Percentiles rank a stretch among this genome's conserved stretches.
phyloP scores from a whole-genome alignment of 2,888 invertebrate genomes.

The Isotomurus palustris region DNA sequence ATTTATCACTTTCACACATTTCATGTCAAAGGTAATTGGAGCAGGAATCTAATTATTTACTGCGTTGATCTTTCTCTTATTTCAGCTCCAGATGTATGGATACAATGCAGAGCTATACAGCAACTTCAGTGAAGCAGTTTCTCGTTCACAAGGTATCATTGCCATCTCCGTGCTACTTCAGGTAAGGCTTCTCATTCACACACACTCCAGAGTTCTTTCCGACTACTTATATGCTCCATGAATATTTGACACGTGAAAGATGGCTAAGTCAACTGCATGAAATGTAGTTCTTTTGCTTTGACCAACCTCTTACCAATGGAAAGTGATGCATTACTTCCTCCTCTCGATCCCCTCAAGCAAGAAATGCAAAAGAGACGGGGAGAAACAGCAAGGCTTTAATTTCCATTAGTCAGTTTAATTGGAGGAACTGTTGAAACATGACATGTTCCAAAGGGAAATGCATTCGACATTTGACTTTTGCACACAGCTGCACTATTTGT shows the following conservation, averaged over 20 bases:
- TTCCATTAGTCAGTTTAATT: too few relatives aligned
- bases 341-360: too few relatives aligned
- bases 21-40: not conserved
- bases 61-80: not conserved
- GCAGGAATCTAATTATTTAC: not conserved
- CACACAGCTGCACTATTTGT: too few relatives aligned
- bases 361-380: too few relatives aligned
- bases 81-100: constrained; percentile 95
- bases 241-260: too few relatives aligned
- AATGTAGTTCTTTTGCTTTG: too few relatives aligned
- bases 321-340: too few relatives aligned
- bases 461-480: not conserved
- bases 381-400: too few relatives aligned
- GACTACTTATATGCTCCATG: not conserved
- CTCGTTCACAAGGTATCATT: constrained; percentile 90
- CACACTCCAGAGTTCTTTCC: not conserved
- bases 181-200: constrained; percentile 56
- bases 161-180: constrained; percentile 90
- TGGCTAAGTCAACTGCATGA: too few relatives aligned
- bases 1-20: constrained; percentile 8
- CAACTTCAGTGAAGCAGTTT: constrained; percentile 91
- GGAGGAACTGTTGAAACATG: too few relatives aligned
- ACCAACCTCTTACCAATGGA: too few relatives aligned
- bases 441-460: not conserved
- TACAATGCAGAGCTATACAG: constrained; percentile 96